Evolutionary conservation across 2,888 invertebrate genomes (phyloP), one percentile per base, ranked within the genome.

Genomic region (Cremastinae sp.): DNA sequence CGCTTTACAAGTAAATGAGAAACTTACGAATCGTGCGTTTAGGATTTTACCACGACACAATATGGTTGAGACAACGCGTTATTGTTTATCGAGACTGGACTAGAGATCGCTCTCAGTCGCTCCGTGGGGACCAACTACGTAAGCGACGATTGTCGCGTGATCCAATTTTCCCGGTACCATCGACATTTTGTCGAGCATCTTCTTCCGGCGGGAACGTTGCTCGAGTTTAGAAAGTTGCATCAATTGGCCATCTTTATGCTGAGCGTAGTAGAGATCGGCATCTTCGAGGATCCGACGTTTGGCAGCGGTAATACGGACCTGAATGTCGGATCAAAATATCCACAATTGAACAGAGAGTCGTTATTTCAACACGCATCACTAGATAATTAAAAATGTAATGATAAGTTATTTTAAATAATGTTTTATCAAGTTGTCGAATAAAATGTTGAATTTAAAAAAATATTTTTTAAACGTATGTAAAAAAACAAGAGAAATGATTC

Each of bases 81-180:
- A 43, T 59, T 43, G 58, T 49, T 64, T 34, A 54, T 49, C 34
- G 34, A 7, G 18, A 71, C 45, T 16, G 22, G 38, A 77, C 74
- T 79, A 79, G 62, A 75, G 66, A 59, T 77, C 75, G 58, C 70
- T 77, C 70, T 79, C 69, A 66, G 71, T 71, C 62, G 77, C 47
- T 62, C 75, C 75, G 28, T 75, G 65, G 45, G 83, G 80, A 53
- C 94, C 94, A 41, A 96, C 94, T 79, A 94, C 94, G 86, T 94
- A 96, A 0, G 96, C 96, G 58, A 95, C 94, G 16, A 96, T 94
- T 2, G 95, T 95, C 18, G 97, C 97, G 90, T 97, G 97, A 90
- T 97, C 97, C 80, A 97, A 90, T 89, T 97, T 97, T 0, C 97
- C 97, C 0, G 97, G 96, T 82, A 97, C 93, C 89, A 94, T 93